These are phyloP conservation scores for Pseudachorutes palmiensis DNA, from an alignment of 1,140 invertebrate species.

Conservation along the genomic window DNA sequence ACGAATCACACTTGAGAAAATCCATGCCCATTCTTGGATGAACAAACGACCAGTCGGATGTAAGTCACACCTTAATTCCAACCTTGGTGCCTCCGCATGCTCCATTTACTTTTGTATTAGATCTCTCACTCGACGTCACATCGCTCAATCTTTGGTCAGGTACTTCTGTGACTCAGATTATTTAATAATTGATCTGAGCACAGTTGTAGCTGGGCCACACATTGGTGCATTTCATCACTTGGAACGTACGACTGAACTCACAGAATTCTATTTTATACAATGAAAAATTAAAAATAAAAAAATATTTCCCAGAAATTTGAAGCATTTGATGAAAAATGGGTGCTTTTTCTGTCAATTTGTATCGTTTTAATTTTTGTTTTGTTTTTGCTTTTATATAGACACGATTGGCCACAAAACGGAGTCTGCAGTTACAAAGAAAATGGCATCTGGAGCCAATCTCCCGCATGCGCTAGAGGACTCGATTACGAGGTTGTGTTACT, in stretches of 20 bases:
- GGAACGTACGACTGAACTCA: slow-evolving; percentile 23
- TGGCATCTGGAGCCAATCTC: neutral
- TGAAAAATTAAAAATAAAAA: neutral
- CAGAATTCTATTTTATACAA: neutral
- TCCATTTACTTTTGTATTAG: neutral
- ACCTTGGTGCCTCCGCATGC: neutral
- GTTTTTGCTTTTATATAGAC: neutral
- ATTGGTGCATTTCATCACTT: neutral
- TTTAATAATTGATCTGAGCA: slow-evolving; percentile 35
- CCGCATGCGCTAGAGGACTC: neutral
- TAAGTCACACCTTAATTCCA: slow-evolving; percentile 39
- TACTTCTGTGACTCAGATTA: slow-evolving; percentile 43
- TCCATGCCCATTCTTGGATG: slow-evolving; percentile 70
- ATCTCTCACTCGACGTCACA: neutral
- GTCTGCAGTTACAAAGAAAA: neutral
- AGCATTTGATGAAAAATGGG: neutral
- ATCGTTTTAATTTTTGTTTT: neutral
- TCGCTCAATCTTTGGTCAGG: slow-evolving; percentile 35
- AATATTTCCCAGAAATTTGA: too few relatives aligned
- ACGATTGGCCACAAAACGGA: neutral
- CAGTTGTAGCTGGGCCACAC: slow-evolving; percentile 13
- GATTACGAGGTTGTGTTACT: slow-evolving; percentile 41
- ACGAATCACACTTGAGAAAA: slow-evolving; percentile 58
- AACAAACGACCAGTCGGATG: slow-evolving; percentile 51
- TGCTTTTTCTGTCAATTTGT: too few relatives aligned